Evolutionary conservation across 2,113 vertebrate genomes (phyloP).

Genomic region (Xiphophorus maculatus): DNA sequence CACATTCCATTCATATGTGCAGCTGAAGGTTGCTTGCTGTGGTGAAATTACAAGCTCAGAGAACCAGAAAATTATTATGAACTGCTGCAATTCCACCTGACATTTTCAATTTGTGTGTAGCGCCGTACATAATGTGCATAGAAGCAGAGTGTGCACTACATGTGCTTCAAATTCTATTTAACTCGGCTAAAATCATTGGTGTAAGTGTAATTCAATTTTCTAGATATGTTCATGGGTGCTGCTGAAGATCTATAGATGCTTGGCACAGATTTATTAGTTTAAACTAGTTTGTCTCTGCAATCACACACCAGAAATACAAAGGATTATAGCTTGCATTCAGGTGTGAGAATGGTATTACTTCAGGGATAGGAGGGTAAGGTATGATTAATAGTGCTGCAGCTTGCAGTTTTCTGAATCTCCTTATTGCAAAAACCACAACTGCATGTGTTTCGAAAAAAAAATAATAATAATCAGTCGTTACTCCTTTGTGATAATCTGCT

Average conservation of each 20-base stretch:
- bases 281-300: constrained; percentile 36
- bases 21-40: constrained; percentile 49
- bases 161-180: background rate
- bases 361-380: background rate
- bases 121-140: constrained; percentile 11
- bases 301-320: constrained; percentile 40
- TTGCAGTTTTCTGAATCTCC: background rate
- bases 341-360: constrained; percentile 28
- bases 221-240: constrained; percentile 29
- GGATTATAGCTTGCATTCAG: constrained; percentile 35
- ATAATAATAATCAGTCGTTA: background rate
- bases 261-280: constrained; percentile 56
- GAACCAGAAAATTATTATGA: constrained; percentile 32
- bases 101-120: constrained; percentile 31
- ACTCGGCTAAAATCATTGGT: constrained; percentile 43
- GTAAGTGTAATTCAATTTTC: constrained; percentile 6
- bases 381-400: constrained; percentile 7
- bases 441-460: background rate
- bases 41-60: constrained; percentile 40
- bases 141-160: constrained; percentile 26
- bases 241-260: constrained; percentile 48
- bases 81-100: constrained; percentile 28
- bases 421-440: background rate
- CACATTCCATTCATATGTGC: constrained; percentile 69
- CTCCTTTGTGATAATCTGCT: background rate